These are phyloP conservation scores for Fissipunctia ypsillon DNA, from an alignment of 2,888 invertebrate genomes.

Conservation along the genomic window DNA sequence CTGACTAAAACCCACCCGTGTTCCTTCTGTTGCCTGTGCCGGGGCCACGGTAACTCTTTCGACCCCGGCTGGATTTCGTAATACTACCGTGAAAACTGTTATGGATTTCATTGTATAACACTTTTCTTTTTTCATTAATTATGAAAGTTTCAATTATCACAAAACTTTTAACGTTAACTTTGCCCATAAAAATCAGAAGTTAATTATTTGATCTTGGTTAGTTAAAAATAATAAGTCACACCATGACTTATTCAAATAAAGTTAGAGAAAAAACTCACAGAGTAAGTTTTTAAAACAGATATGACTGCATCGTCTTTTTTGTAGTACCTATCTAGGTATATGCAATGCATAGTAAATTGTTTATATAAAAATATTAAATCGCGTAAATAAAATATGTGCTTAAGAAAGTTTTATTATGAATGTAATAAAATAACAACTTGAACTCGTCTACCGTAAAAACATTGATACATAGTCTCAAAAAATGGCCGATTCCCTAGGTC, in stretches of 20 bases:
- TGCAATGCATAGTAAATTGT: background rate
- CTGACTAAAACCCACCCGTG: too few relatives aligned
- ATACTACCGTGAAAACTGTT: too few relatives aligned
- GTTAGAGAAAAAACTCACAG: background rate
- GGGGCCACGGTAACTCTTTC: too few relatives aligned
- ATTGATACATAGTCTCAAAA: constrained; percentile 37
- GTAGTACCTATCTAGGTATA: too few relatives aligned
- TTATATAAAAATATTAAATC: background rate
- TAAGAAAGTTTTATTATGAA: background rate
- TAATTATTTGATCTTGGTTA: background rate
- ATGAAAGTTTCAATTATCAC: background rate
- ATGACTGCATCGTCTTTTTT: background rate
- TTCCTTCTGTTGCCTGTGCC: too few relatives aligned
- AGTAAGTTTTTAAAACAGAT: constrained; percentile 10
- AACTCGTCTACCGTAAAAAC: constrained; percentile 39
- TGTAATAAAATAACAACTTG: constrained; percentile 34
- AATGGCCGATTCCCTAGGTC: constrained; percentile 29
- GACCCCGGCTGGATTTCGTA: too few relatives aligned
- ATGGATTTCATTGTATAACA: background rate
- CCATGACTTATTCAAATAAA: background rate
- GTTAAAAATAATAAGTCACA: background rate
- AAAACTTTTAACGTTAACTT: background rate
- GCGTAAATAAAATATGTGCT: background rate
- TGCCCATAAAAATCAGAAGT: background rate
- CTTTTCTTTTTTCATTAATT: background rate